Evolutionary conservation across 2,888 invertebrate species (phyloP), one percentile per base, ranked within the genome.

Genomic region (Phoenoteleia sp.): DNA sequence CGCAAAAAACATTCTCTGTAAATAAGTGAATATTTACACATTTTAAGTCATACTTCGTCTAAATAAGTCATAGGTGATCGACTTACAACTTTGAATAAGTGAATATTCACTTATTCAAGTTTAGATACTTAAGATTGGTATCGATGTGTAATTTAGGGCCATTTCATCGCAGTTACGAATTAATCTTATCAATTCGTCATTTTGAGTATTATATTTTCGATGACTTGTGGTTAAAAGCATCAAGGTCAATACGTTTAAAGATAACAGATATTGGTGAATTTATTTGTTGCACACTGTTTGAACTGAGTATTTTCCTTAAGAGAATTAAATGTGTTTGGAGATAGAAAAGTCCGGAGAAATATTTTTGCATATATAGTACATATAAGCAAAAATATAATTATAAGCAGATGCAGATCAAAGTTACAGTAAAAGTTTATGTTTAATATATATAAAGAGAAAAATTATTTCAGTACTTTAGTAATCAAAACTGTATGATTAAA

Each of bases 61-160:
- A n/a, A n/a, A n/a, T n/a, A n/a, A n/a, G n/a, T n/a, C n/a, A n/a
- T n/a, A n/a, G n/a, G n/a, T n/a, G n/a, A n/a, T n/a, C n/a, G n/a
- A n/a, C n/a, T n/a, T n/a, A n/a, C n/a, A n/a, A n/a, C n/a, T n/a
- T n/a, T n/a, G n/a, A n/a, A n/a, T n/a, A n/a, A n/a, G n/a, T n/a
- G n/a, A n/a, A n/a, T n/a, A n/a, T n/a, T n/a, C n/a, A n/a, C n/a
- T n/a, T n/a, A n/a, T n/a, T n/a, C n/a, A n/a, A n/a, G n/a, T n/a
- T n/a, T n/a, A n/a, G n/a, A n/a, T n/a, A n/a, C n/a, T n/a, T n/a
- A n/a, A 11, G 52, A 71, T 62, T 45, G 79, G 79, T 79, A 69
- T 79, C 79, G 69, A 69, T 62, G 79, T 71, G 62, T 71, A 71
- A 52, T 79, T 79, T 79, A 62, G 62, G 42, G 79, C 77, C 77